These are phyloP conservation scores for Trichomycterus rosablanca DNA, from an alignment of 2,113 vertebrate genomes.

Conservation along the genomic window DNA sequence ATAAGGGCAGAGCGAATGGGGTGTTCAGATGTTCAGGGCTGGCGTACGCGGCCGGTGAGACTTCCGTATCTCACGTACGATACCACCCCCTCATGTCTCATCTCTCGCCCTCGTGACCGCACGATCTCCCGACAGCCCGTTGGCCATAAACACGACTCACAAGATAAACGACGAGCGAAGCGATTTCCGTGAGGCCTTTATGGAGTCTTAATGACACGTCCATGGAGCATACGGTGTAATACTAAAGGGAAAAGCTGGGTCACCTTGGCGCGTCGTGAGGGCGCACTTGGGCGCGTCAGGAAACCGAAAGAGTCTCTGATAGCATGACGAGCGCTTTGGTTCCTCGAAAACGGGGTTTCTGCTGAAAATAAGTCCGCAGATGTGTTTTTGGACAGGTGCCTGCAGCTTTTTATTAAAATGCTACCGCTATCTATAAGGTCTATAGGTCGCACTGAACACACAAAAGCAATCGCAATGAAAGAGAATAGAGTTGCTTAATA, in stretches of 20 bases:
- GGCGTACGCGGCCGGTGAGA: no score
- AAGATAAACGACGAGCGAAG: slow-evolving; percentile 85
- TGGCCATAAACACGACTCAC: slow-evolving; percentile 79
- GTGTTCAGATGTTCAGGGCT: no score
- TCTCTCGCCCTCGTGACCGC: no score
- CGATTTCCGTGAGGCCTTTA: slow-evolving; percentile 78
- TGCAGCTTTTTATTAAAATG: slow-evolving; percentile 86
- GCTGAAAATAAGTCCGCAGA: slow-evolving; percentile 74
- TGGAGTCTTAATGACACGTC: slow-evolving; percentile 77
- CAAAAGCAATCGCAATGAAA: slow-evolving; percentile 94
- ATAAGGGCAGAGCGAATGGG: slow-evolving; percentile 58
- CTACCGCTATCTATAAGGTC: slow-evolving; percentile 85
- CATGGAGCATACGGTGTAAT: slow-evolving; percentile 32
- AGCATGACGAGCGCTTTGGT: slow-evolving; percentile 17
- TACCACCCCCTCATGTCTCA: no score
- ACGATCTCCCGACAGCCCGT: no score
- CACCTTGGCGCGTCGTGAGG: no score
- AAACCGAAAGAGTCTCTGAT: slow-evolving; percentile 71
- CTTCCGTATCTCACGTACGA: no score
- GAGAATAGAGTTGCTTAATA: slow-evolving; percentile 89
- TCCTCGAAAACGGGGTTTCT: slow-evolving; percentile 29
- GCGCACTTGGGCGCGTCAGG: slow-evolving; percentile 78
- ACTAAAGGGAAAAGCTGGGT: slow-evolving; percentile 78
- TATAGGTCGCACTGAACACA: slow-evolving; percentile 94
- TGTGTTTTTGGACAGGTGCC: no score